These are phyloP conservation scores for Trissolcus basalis DNA, from an alignment of 1,140 invertebrate species.

Conservation along the genomic window DNA sequence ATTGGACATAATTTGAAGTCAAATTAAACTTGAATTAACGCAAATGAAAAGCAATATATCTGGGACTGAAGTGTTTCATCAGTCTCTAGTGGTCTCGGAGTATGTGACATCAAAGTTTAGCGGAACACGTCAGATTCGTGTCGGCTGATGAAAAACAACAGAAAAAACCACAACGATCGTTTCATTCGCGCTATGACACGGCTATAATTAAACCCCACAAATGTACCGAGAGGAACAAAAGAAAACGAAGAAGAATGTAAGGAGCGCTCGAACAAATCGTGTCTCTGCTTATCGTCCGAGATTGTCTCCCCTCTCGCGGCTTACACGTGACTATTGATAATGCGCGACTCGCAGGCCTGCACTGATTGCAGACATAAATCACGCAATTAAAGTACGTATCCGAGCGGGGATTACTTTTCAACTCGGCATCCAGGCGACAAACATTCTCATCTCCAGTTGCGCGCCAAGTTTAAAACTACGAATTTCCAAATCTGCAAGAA, in stretches of 20 bases:
- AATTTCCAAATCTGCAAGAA: too few relatives aligned
- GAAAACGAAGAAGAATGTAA: not conserved
- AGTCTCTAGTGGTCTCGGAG: not conserved
- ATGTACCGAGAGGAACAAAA: not conserved
- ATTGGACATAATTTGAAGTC: too few relatives aligned
- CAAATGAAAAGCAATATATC: not conserved
- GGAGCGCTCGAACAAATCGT: not conserved
- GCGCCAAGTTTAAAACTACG: too few relatives aligned
- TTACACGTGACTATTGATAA: conserved; percentile 30
- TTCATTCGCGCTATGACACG: not conserved
- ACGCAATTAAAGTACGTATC: conserved; percentile 38
- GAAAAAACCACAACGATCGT: not conserved
- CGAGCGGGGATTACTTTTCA: too few relatives aligned
- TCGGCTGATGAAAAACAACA: too few relatives aligned
- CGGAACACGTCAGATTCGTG: not conserved
- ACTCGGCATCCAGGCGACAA: too few relatives aligned
- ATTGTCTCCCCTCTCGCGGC: conserved; percentile 19
- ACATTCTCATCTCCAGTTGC: too few relatives aligned
- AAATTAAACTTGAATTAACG: not conserved
- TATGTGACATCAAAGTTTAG: not conserved
- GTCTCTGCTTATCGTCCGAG: conserved; percentile 7
- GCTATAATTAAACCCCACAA: conserved; percentile 3
- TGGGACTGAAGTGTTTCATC: not conserved
- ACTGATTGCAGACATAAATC: conserved; percentile 50
- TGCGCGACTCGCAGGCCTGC: conserved; percentile 44